Percentiles rank a stretch among this genome's conserved stretches.
Evolutionary conservation across 2,113 vertebrate genomes (phyloP).

Genomic region (Tauraco erythrolophus): DNA sequence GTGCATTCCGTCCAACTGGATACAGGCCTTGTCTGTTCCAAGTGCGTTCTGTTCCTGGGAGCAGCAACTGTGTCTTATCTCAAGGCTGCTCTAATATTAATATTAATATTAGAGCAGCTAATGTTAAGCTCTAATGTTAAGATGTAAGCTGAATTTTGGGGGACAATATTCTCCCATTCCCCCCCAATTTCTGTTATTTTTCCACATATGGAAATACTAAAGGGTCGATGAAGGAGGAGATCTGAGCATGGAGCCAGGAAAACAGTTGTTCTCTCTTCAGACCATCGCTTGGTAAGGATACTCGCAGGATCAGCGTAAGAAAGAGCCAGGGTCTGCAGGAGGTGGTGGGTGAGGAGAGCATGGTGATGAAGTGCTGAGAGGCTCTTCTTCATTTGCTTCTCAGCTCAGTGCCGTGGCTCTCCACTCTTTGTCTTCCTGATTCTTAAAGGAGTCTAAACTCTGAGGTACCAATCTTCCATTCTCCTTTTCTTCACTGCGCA

Average conservation of each 20-base stretch:
- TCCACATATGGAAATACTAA: neutral
- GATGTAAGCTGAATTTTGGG: no score
- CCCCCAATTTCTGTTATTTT: no score
- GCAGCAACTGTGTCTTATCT: no score
- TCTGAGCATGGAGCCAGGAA: neutral
- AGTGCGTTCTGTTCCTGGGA: no score
- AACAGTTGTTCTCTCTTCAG: neutral
- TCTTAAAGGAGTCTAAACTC: neutral
- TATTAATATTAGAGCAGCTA: no score
- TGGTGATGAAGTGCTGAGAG: neutral
- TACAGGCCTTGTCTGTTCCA: no score
- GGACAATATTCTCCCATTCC: no score
- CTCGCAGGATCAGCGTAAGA: accelerated
- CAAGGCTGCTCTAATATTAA: no score
- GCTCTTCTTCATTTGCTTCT: neutral
- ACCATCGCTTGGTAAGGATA: neutral
- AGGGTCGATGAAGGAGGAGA: neutral
- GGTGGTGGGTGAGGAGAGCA: neutral
- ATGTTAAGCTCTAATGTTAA: no score
- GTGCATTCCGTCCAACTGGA: no score
- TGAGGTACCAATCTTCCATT: neutral
- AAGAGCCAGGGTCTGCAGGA: neutral
- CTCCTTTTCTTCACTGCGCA: neutral
- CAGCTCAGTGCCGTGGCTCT: neutral
- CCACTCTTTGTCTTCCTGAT: neutral